Evolutionary conservation across 2,797 vertebrate species (phyloP).

Genomic region (Sebastes trivittatus): DNA sequence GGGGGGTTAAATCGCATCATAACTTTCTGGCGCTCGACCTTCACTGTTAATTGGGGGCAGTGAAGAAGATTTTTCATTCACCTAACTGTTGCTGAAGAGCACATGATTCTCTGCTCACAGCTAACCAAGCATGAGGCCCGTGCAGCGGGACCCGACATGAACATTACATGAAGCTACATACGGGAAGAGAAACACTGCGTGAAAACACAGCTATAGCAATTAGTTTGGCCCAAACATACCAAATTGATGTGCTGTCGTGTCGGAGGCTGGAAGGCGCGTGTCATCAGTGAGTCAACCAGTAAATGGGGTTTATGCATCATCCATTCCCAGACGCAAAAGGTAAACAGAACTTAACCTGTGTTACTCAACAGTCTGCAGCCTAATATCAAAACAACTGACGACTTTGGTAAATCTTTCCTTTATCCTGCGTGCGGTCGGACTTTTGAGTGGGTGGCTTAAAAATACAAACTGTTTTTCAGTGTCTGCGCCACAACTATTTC

Average conservation of each 20-base stretch:
- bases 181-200: conserved; percentile 26
- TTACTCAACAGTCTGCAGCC: conserved; percentile 64
- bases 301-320: conserved; percentile 64
- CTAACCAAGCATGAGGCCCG: conserved; percentile 66
- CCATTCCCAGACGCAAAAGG: conserved; percentile 67
- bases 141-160: conserved; percentile 39
- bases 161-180: conserved; percentile 35
- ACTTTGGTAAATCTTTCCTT: conserved; percentile 20
- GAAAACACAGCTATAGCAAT: conserved; percentile 46
- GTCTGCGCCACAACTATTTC: conserved; percentile 11
- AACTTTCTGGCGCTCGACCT: conserved; percentile 73
- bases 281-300: conserved; percentile 70
- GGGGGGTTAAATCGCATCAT: conserved; percentile 79
- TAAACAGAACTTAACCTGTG: conserved; percentile 68
- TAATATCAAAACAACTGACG: conserved; percentile 64
- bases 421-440: conserved; percentile 22
- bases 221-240: conserved; percentile 42
- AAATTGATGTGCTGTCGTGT: conserved; percentile 48
- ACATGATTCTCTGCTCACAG: conserved; percentile 68
- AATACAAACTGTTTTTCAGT: conserved; percentile 18
- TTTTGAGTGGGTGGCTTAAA: conserved; percentile 10
- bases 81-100: conserved; percentile 65
- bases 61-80: conserved; percentile 71
- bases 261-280: conserved; percentile 61
- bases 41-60: conserved; percentile 77